Base-by-base conservation (phyloP, 2,888 invertebrate species). In the Drosophila multiciliata region DNA sequence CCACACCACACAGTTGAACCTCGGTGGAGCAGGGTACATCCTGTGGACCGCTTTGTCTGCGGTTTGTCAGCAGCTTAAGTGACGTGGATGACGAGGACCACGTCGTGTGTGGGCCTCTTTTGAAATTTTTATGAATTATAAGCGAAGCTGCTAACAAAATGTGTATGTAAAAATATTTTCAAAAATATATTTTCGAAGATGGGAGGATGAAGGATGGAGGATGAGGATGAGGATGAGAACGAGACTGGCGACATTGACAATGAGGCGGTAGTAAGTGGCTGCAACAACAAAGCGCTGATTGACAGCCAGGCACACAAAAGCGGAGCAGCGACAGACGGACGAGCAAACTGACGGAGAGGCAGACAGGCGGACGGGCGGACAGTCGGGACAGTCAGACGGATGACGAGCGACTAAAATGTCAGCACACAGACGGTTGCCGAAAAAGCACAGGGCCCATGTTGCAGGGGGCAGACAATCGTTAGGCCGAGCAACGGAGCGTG, bases 281-380 rank as follows among this genome's bases (percentile, higher is more conserved):
- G 68, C 77, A 77, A 75, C 88, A 87, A 85, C 85, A 85, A 85
- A 86, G 88, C 86, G 86, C 82, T 86, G 86, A 86, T 86, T 86
- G 86, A 86, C 86, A 86, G 82, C 73, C 73, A 78, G 78, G 69
- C 83, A 71, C 73, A 73, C 64, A 81, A 73, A 75, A 50, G 75
- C 73, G 66, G 32, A 57, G 42, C 45, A 35, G 35, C 11, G 50
- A 50, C n/a, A n/a, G n/a, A 29, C 17, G 26, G 20, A 32, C 40
- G 20, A 29, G 29, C 29, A 29, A 29, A n/a, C 53, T 15, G 60
- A 50, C 26, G 6, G 17, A 57, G 23, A 1, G 32, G 15, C 52
- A 15, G 23, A 29, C 23, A n/a, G 26, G 45, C 48, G 29, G 29
- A 29, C 29, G 6, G 23, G 23, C 23, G 23, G 23, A 23, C 23